These are phyloP conservation scores for Tichodroma muraria DNA, from an alignment of 2,113 vertebrate species.

Conservation along the genomic window DNA sequence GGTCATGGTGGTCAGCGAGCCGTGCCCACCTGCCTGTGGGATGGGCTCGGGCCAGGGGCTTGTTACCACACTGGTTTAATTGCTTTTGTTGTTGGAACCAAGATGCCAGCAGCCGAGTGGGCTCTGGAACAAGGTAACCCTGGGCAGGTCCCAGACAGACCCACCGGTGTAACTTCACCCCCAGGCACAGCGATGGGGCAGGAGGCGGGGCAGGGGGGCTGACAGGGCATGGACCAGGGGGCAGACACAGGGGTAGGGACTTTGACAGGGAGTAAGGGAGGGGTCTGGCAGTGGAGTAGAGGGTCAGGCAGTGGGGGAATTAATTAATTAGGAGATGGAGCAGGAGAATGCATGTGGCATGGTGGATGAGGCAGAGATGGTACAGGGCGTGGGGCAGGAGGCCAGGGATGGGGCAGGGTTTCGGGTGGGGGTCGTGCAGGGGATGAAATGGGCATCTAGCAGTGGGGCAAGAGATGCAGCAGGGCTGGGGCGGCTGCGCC, in stretches of 20 bases:
- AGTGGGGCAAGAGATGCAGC: background rate
- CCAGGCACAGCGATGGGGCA: background rate
- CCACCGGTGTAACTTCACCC: background rate
- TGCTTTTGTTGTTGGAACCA: background rate
- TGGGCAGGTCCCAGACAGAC: too few relatives aligned
- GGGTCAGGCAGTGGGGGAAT: background rate
- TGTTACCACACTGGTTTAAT: background rate
- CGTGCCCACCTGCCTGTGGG: fast-evolving
- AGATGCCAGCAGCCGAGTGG: background rate
- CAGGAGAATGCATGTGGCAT: background rate
- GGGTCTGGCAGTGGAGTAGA: background rate
- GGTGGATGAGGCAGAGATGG: too few relatives aligned
- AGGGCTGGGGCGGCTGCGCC: background rate
- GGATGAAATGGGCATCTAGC: too few relatives aligned
- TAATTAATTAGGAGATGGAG: background rate
- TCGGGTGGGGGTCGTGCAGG: background rate
- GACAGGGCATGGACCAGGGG: background rate
- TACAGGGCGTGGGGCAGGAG: too few relatives aligned
- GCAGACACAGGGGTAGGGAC: background rate
- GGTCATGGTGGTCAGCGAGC: background rate
- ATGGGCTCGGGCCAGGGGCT: fast-evolving
- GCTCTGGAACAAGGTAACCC: background rate
- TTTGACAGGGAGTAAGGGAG: background rate
- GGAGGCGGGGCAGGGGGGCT: background rate
- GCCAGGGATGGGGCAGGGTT: too few relatives aligned